Base-by-base conservation (phyloP, 2,888 invertebrate genomes). In the Microplitis manilae region DNA sequence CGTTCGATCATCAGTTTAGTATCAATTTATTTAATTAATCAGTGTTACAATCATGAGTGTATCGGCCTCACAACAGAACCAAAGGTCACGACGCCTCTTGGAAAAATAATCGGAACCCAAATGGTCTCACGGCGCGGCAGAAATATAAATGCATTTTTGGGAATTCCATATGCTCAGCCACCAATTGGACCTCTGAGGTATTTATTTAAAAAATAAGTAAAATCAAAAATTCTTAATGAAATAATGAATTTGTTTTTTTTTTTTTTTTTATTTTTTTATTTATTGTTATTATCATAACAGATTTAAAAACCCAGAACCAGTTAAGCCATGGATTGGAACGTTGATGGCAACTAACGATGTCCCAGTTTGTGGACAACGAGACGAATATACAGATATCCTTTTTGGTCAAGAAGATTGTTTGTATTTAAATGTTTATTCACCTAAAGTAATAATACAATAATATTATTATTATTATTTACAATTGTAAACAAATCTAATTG, bases 111-210 rank as follows among this genome's bases (percentile, higher is more conserved):
- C 6, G 82, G 82, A 0, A 82, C 65, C 9, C 73, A 60, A 15
- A 13, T 77, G 68, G 61, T 38, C 30, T 76, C 81, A 60, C 75
- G 78, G 17, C 61, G 70, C 9, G 83, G 80, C 1, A 73, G 78
- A 59, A 40, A 77, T 1, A 40, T 84, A 60, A 6, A 38, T 6
- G 82, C 79, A 0, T 84, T 79, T 68, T 68, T 74, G 7, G 82
- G 82, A n/a, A 81, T 84, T 69, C 84, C 83, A 30, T 84, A 84
- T 68, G 82, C 79, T 2, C 73, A 77, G 76, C 78, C 82, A 77
- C 82, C 82, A 20, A 64, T 81, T 30, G 80, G 78, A n/a, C n/a
- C 59, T 8, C 77, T 82, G 20, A 81, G 82, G 81, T 81, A 65
- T 41, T 5, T 77, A 20, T 5, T 9, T n/a, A 6, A 17, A 41